These are phyloP conservation scores for Eulemur rubriventer DNA, from an alignment of 2,797 vertebrate genomes.

Conservation along the genomic window DNA sequence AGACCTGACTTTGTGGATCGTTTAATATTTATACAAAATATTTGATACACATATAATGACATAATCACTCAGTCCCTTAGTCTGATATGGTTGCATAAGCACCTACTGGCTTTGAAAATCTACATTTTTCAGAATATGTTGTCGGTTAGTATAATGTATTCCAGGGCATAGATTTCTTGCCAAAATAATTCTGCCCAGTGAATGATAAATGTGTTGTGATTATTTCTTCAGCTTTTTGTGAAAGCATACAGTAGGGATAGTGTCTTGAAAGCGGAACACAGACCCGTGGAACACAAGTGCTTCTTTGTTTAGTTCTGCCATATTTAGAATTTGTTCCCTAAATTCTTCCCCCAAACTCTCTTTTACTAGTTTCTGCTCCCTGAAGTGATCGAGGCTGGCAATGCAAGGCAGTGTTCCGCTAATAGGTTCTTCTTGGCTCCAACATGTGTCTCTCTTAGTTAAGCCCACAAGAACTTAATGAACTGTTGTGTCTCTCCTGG, in stretches of 20 bases:
- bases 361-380: constrained; percentile 24
- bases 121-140: constrained; percentile 42
- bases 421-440: constrained; percentile 51
- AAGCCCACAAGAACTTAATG: constrained; percentile 64
- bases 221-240: constrained; percentile 73
- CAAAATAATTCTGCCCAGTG: constrained; percentile 71
- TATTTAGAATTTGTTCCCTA: constrained; percentile 57
- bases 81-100: not conserved
- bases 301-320: constrained; percentile 65
- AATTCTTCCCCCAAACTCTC: not conserved
- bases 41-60: constrained; percentile 48
- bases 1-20: constrained; percentile 39
- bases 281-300: constrained; percentile 59
- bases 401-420: not conserved
- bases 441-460: not conserved
- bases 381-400: not conserved
- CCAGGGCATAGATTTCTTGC: constrained; percentile 69
- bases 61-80: constrained; percentile 37
- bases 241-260: constrained; percentile 62
- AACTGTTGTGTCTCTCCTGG: constrained; percentile 67
- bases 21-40: constrained; percentile 62
- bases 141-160: constrained; percentile 72
- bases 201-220: constrained; percentile 67
- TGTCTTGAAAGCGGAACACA: constrained; percentile 54
- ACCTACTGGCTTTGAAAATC: not conserved